These are phyloP conservation scores for Tauraco hartlaubi DNA, from an alignment of 2,797 vertebrate genomes.

Conservation along the genomic window DNA sequence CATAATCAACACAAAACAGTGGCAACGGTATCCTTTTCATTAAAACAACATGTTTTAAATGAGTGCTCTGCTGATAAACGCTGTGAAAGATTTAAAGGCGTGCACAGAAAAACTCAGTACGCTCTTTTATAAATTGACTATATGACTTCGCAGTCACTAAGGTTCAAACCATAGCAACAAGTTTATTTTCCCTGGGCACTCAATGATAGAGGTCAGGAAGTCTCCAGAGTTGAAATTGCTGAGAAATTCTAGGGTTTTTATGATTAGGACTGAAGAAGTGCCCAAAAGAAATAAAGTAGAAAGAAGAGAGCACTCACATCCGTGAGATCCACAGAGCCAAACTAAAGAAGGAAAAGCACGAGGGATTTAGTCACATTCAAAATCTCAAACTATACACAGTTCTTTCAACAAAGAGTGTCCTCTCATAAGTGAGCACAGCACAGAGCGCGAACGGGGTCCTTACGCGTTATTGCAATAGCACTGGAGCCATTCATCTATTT, in stretches of 20 bases:
- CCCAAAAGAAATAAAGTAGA: constrained; percentile 63
- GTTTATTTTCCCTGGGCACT: constrained; percentile 57
- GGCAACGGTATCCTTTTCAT: constrained; percentile 54
- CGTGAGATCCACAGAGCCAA: constrained; percentile 32
- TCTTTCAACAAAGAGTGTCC: constrained; percentile 22
- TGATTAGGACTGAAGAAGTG: constrained; percentile 10
- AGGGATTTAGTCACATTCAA: constrained; percentile 46
- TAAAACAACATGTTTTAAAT: constrained; percentile 64
- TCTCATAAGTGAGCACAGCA: background rate
- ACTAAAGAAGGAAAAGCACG: constrained; percentile 28
- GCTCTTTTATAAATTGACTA: background rate
- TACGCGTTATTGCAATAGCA: background rate
- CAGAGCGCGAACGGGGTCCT: background rate
- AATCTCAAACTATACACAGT: background rate
- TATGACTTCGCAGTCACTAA: constrained; percentile 11
- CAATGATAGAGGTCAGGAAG: constrained; percentile 42
- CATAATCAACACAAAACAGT: constrained; percentile 68
- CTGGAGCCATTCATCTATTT: constrained; percentile 40
- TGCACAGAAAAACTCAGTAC: background rate
- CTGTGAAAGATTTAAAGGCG: constrained; percentile 37
- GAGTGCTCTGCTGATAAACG: constrained; percentile 45
- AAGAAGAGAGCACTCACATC: constrained; percentile 19
- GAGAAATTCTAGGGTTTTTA: constrained; percentile 57
- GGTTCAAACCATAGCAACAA: constrained; percentile 13
- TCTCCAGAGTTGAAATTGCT: constrained; percentile 23